These are phyloP conservation scores for Morpho achilles DNA, from an alignment of 2,888 invertebrate genomes.

Conservation along the genomic window DNA sequence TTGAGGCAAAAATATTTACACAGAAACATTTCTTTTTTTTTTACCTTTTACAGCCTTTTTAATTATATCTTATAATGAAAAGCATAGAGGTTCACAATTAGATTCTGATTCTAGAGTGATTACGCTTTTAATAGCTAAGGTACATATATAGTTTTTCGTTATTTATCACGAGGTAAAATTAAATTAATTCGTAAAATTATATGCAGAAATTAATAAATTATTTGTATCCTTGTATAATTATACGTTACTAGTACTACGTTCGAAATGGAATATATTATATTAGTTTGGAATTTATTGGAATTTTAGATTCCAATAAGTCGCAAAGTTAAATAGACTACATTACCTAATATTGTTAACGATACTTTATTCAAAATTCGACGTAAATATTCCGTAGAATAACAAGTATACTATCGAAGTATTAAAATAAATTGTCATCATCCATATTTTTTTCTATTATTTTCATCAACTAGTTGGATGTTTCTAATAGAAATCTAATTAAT, in stretches of 20 bases:
- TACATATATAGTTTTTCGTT: slow-evolving; percentile 55
- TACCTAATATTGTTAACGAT: too few relatives aligned
- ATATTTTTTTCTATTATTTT: slow-evolving; percentile 2
- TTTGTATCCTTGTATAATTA: slow-evolving; percentile 21
- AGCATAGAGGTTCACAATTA: slow-evolving; percentile 67
- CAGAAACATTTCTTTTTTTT: too few relatives aligned
- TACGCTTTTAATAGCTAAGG: slow-evolving; percentile 64
- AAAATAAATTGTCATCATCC: not conserved
- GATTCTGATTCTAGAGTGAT: slow-evolving; percentile 63
- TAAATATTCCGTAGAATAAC: too few relatives aligned
- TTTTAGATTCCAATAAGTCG: slow-evolving; percentile 26
- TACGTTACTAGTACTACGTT: slow-evolving; percentile 10
- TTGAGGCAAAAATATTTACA: too few relatives aligned
- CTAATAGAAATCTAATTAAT: slow-evolving; percentile 1
- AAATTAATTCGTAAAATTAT: too few relatives aligned
- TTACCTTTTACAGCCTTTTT: not conserved
- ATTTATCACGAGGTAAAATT: slow-evolving; percentile 22
- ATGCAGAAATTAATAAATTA: slow-evolving; percentile 11
- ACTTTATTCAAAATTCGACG: too few relatives aligned
- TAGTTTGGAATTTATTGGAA: too few relatives aligned
- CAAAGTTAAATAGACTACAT: slow-evolving; percentile 2
- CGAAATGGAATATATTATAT: slow-evolving; percentile 14
- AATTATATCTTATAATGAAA: slow-evolving; percentile 39
- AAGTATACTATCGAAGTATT: too few relatives aligned
- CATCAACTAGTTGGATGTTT: slow-evolving; percentile 2